These are phyloP conservation scores for Puntigrus tetrazona DNA, from an alignment of 2,113 vertebrate genomes.

Conservation along the genomic window DNA sequence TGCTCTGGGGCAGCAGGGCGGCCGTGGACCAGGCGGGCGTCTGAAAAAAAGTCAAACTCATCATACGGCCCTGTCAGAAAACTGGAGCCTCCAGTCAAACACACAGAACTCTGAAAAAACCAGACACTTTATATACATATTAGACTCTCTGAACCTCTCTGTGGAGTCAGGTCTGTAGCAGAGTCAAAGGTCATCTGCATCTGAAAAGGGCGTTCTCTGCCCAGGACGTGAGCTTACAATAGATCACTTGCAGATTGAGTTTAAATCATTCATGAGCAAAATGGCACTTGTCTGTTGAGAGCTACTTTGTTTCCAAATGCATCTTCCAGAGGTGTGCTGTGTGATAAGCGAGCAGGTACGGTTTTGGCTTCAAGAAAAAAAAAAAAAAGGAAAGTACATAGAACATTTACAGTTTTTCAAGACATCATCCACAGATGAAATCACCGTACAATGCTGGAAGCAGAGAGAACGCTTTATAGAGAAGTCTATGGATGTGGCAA, in stretches of 20 bases:
- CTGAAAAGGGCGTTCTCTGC: neutral
- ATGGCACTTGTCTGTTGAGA: neutral
- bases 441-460: neutral
- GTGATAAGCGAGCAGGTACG: neutral
- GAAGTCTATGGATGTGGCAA: neutral
- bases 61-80: constrained; percentile 91
- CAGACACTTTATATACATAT: neutral
- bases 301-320: neutral
- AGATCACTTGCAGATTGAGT: neutral
- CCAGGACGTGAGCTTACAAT: neutral
- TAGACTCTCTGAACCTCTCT: neutral
- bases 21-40: constrained; percentile 90
- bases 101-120: constrained; percentile 78
- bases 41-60: too few species aligned
- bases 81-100: constrained; percentile 85
- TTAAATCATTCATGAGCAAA: neutral
- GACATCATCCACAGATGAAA: neutral
- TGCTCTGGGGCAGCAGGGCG: constrained; percentile 96
- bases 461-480: neutral
- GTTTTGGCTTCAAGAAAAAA: neutral
- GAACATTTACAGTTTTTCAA: neutral
- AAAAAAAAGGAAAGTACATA: neutral
- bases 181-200: neutral
- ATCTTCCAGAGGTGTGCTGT: neutral
- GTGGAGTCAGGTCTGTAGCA: neutral